A percentile compares a stretch with the other conserved stretches of the same genome.
These are phyloP conservation scores for Muntiacus reevesi DNA, from an alignment of 2,113 vertebrate species.

Conservation along the genomic window DNA sequence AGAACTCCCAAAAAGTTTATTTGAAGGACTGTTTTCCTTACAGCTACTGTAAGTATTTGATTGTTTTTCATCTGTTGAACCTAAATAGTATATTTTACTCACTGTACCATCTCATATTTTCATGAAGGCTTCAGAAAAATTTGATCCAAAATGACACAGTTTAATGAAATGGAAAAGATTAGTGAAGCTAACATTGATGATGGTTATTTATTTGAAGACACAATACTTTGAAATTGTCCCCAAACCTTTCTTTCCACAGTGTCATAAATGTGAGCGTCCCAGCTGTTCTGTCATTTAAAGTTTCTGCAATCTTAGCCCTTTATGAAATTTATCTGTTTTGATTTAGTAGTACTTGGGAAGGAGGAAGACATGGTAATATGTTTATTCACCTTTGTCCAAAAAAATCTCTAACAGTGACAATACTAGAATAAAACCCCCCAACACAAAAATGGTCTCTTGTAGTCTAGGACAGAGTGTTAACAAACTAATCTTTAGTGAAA, in stretches of 20 bases:
- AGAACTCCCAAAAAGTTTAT: constrained; percentile 95
- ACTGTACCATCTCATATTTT: background rate
- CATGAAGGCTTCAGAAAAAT: background rate
- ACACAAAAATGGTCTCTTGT: background rate
- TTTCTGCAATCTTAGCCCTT: background rate
- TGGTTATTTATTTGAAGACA: background rate
- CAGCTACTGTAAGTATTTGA: constrained; percentile 94
- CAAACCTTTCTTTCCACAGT: background rate
- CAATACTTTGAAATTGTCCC: background rate
- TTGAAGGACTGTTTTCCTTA: constrained; percentile 96
- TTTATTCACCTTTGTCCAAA: constrained; percentile 37
- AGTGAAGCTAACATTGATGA: background rate
- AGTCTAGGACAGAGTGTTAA: background rate
- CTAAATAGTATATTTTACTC: background rate
- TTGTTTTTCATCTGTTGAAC: constrained; percentile 15
- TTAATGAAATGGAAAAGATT: background rate
- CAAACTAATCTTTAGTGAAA: background rate
- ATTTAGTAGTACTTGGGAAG: background rate
- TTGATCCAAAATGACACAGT: background rate
- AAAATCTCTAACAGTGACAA: constrained; percentile 22
- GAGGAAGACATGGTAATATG: background rate
- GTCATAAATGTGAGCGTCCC: background rate
- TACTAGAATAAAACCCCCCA: background rate
- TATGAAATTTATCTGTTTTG: constrained; percentile 16
- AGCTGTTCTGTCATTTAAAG: background rate